Percentiles rank a stretch among this genome's conserved stretches.
Conservation (phyloP, 30 jellyfish, hydroid and myxozoan species). For the Sanderia malayensis region DNA sequence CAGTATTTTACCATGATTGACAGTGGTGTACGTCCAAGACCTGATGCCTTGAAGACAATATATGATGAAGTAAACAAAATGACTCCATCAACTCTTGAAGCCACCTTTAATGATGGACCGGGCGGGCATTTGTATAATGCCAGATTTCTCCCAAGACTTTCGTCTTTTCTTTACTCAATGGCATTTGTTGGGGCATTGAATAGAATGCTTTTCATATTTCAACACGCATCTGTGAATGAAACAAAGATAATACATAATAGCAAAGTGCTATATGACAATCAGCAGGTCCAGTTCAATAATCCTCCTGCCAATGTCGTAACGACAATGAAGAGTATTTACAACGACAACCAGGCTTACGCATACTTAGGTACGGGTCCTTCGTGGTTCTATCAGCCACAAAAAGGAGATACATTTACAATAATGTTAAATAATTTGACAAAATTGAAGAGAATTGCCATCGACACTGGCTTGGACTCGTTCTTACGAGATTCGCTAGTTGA, state of each 20-base stretch:
- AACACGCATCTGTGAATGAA: slow-evolving; percentile 16
- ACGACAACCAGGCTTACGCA: slow-evolving; percentile 2
- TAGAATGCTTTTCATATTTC: slow-evolving; percentile 10
- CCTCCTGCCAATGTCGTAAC: slow-evolving; percentile 44
- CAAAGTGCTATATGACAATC: background rate
- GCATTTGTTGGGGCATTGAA: slow-evolving; percentile 32
- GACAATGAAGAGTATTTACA: slow-evolving; percentile 1
- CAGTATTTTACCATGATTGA: slow-evolving; percentile 32
- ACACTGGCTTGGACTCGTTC: slow-evolving; percentile 38
- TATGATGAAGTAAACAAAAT: slow-evolving; percentile 24
- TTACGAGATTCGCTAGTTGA: slow-evolving; percentile 30
- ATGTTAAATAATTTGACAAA: slow-evolving; percentile 8
- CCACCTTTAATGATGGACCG: slow-evolving; percentile 1
- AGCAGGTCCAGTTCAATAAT: slow-evolving; percentile 19
- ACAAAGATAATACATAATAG: slow-evolving; percentile 4
- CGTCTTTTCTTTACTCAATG: slow-evolving; percentile 38
- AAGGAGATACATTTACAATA: slow-evolving; percentile 21
- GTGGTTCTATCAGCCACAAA: slow-evolving; percentile 28
- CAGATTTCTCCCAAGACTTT: slow-evolving; percentile 50
- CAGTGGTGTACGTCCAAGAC: background rate
- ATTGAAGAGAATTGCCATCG: slow-evolving; percentile 22
- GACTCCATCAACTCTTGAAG: slow-evolving; percentile 15
- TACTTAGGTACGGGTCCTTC: slow-evolving; percentile 36
- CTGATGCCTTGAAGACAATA: slow-evolving; percentile 13
- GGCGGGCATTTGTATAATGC: slow-evolving; percentile 19